Base-by-base conservation (phyloP, 2,797 vertebrate genomes). In the Pseudocheirus occidentalis region DNA sequence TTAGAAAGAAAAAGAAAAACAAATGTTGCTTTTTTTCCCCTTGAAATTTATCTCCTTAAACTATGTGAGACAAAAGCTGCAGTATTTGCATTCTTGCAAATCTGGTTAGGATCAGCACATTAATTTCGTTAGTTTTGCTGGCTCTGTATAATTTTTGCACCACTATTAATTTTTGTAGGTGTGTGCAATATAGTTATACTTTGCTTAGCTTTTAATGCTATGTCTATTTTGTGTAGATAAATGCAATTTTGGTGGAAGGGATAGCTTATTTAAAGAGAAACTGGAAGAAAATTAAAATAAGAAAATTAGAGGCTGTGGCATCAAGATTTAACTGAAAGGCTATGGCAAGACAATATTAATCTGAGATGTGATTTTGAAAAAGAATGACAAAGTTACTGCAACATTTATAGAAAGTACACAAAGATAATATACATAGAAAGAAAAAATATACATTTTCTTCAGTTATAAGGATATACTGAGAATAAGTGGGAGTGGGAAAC, bases 81-180 rank as follows among this genome's bases (percentile, higher is more conserved):
- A 95, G 54, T 95, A 98, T 98, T 98, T 98, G 98, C 98, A 98
- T 98, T 98, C 97, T 98, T 98, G 97, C 97, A 98, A 98, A 98
- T 98, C 96, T 98, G 96, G 97, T 98, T 98, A 95, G 96, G 95
- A 97, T 98, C 98, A 98, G 98, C 97, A 98, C 96, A 99, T 98
- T 98, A 98, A 97, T 98, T 98, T 96, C 97, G 93, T 91, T 91
- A 95, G 95, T 97, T 98, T 97, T 97, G 98, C 95, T 98, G 97
- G 95, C 95, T 98, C 93, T 96, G 50, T 97, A 98, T 93, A 97
- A 96, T 98, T 98, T 98, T 98, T 98, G 95, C 91, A 92, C 92
- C 81, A 97, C 56, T 96, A 95, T 97, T 97, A 92, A 97, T 97
- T 97, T 98, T 96, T 97, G 6, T 96, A 97, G 96, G 54, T 98